Evolutionary conservation across 2,888 invertebrate genomes (phyloP), one percentile per base, ranked within the genome.

Genomic region (Apamea crenata): DNA sequence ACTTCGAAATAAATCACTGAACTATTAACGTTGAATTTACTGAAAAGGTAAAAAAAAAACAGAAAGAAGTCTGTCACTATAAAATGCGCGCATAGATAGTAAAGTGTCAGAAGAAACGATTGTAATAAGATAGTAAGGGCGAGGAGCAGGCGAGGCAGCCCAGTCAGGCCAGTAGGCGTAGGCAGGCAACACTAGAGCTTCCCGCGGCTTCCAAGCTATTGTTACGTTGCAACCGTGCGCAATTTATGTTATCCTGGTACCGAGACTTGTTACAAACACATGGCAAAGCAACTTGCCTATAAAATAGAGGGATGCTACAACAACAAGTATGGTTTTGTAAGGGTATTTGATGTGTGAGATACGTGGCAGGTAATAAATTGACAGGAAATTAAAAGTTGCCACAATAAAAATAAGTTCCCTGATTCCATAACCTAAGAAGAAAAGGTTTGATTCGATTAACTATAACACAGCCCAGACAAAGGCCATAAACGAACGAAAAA

Each of bases 51-150:
- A 85, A 84, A 90, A 86, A n/a, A 82, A 89, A 85, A 90, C 90
- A 90, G 91, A 92, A 91, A 89, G 83, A 85, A 84, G 78, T 81
- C 84, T 93, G 94, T 93, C 92, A 88, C 91, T 93, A 93, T 95
- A 95, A 95, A 96, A 92, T 95, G 94, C 91, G 91, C 90, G 87
- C 90, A 85, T 90, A 92, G 92, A 94, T 94, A 94, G 91, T 96
- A 95, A 96, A 96, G 93, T 96, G 95, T 95, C 94, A 94, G 93
- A 93, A 93, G 94, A 94, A 94, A 94, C 94, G 94, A 94, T 94
- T 91, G 95, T 93, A 94, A 95, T 95, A 95, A 95, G 94, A 95
- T 95, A 96, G 94, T 92, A 90, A 89, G 88, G 92, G 91, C 90
- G 89, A 92, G 89, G 91, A 91, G 89, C 91, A 91, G 73, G 83